Evolutionary conservation across 2,888 invertebrate genomes (phyloP).

Genomic region (Ochlodes sylvanus): DNA sequence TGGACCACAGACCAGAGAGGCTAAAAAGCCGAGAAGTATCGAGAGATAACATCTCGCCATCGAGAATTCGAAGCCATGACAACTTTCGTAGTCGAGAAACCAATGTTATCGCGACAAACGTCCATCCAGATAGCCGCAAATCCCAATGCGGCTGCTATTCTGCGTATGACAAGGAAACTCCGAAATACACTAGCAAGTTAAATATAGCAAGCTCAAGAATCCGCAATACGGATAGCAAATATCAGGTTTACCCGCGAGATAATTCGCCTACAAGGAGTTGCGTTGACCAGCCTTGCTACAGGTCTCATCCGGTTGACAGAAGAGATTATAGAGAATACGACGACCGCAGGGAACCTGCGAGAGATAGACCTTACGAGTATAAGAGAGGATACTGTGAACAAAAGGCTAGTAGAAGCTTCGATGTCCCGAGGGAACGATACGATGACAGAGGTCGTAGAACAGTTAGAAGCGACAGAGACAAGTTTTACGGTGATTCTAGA

Average conservation of each 20-base stretch:
- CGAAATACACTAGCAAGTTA: conserved; percentile 60
- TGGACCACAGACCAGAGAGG: conserved; percentile 56
- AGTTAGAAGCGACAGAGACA: conserved; percentile 57
- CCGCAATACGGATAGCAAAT: conserved; percentile 51
- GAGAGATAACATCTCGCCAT: conserved; percentile 54
- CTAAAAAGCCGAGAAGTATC: conserved; percentile 54
- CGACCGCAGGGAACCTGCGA: conserved; percentile 38
- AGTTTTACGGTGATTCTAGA: conserved; percentile 20
- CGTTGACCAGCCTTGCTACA: conserved; percentile 52
- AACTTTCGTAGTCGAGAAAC: conserved; percentile 54
- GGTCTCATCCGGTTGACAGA: conserved; percentile 46
- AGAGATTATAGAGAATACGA: conserved; percentile 39
- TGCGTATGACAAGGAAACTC: conserved; percentile 53
- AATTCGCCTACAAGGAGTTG: conserved; percentile 56
- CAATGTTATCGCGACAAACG: conserved; percentile 43
- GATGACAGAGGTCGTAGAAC: conserved; percentile 61
- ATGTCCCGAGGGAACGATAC: conserved; percentile 59
- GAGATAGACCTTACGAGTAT: conserved; percentile 57
- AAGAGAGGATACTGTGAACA: conserved; percentile 61
- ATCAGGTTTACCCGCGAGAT: conserved; percentile 55
- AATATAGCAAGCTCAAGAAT: conserved; percentile 55
- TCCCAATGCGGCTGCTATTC: conserved; percentile 54
- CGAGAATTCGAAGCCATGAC: conserved; percentile 64
- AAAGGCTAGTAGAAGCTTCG: conserved; percentile 71
- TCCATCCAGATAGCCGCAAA: conserved; percentile 43